Percentiles rank a stretch among this genome's conserved stretches.
Conservation (phyloP, 2,797 vertebrate genomes). For the Pangasius macronema region DNA sequence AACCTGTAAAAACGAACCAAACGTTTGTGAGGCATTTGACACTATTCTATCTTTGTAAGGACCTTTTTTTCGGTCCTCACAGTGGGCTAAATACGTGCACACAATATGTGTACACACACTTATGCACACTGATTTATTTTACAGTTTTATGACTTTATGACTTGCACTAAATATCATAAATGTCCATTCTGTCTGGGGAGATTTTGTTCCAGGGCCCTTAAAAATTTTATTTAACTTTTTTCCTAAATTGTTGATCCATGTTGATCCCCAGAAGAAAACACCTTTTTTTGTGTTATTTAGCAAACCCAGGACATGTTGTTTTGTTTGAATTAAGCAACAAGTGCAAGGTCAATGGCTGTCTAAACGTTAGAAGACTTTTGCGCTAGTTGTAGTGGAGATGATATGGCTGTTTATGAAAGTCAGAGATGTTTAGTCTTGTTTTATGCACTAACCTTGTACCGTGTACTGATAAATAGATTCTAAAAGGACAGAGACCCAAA, state of each 20-base stretch:
- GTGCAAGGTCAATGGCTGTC: not conserved
- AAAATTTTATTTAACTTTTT: not conserved
- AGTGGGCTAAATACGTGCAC: not conserved
- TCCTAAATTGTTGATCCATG: not conserved
- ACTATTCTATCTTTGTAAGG: not conserved
- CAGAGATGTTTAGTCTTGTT: slow-evolving; percentile 27
- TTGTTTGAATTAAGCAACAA: not conserved
- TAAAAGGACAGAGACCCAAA: not conserved
- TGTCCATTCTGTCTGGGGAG: not conserved
- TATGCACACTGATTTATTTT: not conserved
- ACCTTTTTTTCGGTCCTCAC: not conserved
- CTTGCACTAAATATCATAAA: not conserved
- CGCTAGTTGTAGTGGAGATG: not conserved
- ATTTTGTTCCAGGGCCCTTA: not conserved
- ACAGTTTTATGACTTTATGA: not conserved
- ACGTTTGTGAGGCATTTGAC: not conserved
- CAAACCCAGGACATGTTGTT: not conserved
- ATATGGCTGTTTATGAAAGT: not conserved
- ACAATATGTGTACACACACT: not conserved
- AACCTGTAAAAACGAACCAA: not conserved
- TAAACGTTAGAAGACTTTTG: not conserved
- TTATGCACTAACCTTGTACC: not conserved
- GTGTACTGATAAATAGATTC: not conserved
- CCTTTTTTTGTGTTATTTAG: not conserved
- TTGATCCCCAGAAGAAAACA: not conserved